Evolutionary conservation across 1,140 invertebrate genomes (phyloP).

Genomic region (Steinernema khuongi): DNA sequence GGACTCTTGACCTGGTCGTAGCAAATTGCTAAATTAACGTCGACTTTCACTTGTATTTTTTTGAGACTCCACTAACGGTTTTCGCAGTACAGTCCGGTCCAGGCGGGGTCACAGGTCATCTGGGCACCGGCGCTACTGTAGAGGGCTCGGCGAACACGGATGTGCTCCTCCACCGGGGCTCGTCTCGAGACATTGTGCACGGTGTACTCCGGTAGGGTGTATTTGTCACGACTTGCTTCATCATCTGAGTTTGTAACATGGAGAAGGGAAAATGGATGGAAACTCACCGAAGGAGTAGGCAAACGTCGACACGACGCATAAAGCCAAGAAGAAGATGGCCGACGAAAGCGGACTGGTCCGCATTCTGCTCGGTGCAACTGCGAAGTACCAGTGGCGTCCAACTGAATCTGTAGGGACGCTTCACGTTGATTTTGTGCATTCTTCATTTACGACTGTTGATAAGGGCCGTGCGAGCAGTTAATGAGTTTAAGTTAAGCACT

Average conservation of each 20-base stretch:
- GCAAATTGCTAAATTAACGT: conserved; percentile 31
- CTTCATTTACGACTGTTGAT: conserved; percentile 1
- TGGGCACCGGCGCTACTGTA: neutral
- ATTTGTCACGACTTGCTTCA: neutral
- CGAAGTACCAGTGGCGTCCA: neutral
- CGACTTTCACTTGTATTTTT: neutral
- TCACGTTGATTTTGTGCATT: neutral
- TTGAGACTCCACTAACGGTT: conserved; percentile 24
- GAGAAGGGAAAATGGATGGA: no score
- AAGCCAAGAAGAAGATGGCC: neutral
- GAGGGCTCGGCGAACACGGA: conserved; percentile 24
- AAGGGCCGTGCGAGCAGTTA: neutral
- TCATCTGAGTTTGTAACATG: conserved; percentile 15
- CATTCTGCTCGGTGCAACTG: neutral
- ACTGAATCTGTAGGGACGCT: neutral
- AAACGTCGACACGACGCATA: neutral
- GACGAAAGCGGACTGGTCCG: neutral
- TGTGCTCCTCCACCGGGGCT: conserved; percentile 17
- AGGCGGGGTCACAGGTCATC: conserved; percentile 31
- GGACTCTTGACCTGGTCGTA: neutral
- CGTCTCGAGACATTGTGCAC: conserved; percentile 8
- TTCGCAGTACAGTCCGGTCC: conserved; percentile 42
- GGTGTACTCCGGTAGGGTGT: conserved; percentile 11
- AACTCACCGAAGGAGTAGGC: no score
- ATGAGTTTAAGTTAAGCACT: neutral